Conservation (phyloP, 37 sponge, comb jelly and placozoan genomes). For the Ephydatia muelleri region DNA sequence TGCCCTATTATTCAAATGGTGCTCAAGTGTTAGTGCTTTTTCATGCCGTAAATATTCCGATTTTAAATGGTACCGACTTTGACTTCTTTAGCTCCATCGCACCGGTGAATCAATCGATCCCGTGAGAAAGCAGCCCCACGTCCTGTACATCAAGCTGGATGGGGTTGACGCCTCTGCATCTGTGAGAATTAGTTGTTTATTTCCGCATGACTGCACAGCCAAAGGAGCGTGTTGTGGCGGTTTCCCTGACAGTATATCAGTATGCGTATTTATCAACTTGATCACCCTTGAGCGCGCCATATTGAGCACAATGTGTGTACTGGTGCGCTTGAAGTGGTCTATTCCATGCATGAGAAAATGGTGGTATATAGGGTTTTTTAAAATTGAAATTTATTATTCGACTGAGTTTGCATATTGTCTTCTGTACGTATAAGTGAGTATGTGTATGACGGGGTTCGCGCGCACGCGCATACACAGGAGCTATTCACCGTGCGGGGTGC, state of each 20-base stretch:
- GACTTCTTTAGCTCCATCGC: not conserved
- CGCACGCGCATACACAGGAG: slow-evolving; percentile 42
- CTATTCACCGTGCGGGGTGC: slow-evolving; percentile 29
- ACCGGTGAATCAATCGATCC: not conserved
- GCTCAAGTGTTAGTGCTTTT: not conserved
- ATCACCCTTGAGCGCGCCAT: too few relatives aligned
- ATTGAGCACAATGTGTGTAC: not conserved
- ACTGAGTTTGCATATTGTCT: too few relatives aligned
- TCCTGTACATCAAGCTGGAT: slow-evolving; percentile 42
- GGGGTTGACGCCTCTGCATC: slow-evolving; percentile 48
- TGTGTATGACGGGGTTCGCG: too few relatives aligned
- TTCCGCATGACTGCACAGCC: too few relatives aligned
- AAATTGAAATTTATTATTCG: too few relatives aligned
- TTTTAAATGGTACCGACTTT: not conserved
- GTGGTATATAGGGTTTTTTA: not conserved
- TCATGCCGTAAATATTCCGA: not conserved
- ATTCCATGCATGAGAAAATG: not conserved
- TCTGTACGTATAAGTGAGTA: too few relatives aligned
- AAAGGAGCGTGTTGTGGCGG: too few relatives aligned
- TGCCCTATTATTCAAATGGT: not conserved
- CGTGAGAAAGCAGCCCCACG: not conserved
- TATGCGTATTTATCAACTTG: too few relatives aligned
- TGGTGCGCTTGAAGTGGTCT: too few relatives aligned
- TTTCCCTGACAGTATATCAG: too few relatives aligned
- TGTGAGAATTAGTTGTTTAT: too few relatives aligned